Evolutionary conservation across 1,140 invertebrate genomes (phyloP), one percentile per base, ranked within the genome.

Genomic region (Drusus annulatus): DNA sequence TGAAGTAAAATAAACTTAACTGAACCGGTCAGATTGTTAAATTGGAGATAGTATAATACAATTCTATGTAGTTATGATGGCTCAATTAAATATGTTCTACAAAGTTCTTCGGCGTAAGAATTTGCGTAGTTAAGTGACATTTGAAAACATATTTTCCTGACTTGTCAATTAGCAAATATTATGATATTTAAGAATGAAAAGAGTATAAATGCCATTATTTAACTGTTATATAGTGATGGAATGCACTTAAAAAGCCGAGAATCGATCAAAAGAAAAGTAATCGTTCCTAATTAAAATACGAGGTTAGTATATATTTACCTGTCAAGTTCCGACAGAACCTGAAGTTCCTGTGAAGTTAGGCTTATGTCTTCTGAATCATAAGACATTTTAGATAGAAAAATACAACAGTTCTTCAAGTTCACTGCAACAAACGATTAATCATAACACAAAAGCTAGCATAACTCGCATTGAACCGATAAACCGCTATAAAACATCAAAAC

Each of bases 241-340:
- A 45, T 45, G 36, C 0, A 45, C 36, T 45, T 45, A 45, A 45
- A 13, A 45, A 10, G 36, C 36, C 8, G 10, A 13, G 36, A 45
- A 45, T 45, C 36, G 36, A 7, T 13, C 8, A 45, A 45, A 45
- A n/a, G 54, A 60, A 23, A 60, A 17, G 23, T 60, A 60, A 60
- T 60, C 56, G 56, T 19, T 19, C 17, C 7, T 60, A 19, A 68
- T 68, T 71, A 36, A 75, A 75, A 60, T 58, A 36, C 16, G 28
- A 75, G 73, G 73, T 75, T 75, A 75, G n/a, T 54, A 50, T 50
- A 60, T 58, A 80, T 62, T 65, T 91, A 96, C 95, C 95, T 96
- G 91, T 96, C 95, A 87, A 96, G 91, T 86, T 96, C 95, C n/a
- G 95, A 95, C 80, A 96, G 90, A 84, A 94, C 92, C 89, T 96